These are phyloP conservation scores for Coregonus clupeaformis DNA, from an alignment of 2,113 vertebrate species.

Conservation along the genomic window DNA sequence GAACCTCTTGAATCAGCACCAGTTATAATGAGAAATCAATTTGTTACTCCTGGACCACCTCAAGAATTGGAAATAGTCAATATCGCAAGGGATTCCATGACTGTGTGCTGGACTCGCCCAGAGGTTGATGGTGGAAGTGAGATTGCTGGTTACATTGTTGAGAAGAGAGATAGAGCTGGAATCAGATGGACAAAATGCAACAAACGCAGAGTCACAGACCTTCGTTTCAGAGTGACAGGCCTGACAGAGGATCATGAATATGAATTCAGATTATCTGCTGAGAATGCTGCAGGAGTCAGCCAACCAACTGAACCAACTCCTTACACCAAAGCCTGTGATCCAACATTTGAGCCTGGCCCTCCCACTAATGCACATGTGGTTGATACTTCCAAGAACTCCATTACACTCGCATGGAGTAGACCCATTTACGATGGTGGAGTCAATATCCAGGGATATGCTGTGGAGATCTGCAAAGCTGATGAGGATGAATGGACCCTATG, in stretches of 20 bases:
- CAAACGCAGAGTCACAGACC: constrained; percentile 92
- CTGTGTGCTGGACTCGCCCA: constrained; percentile 93
- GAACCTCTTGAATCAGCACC: constrained; percentile 92
- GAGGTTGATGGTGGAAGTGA: constrained; percentile 91
- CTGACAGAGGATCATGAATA: constrained; percentile 97
- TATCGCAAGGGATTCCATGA: constrained; percentile 96
- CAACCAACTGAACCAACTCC: constrained; percentile 83
- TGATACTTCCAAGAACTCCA: constrained; percentile 85
- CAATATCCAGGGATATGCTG: constrained; percentile 90
- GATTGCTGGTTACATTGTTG: constrained; percentile 90
- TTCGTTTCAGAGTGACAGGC: constrained; percentile 92
- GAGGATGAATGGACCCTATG: constrained; percentile 94
- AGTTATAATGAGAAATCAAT: constrained; percentile 95
- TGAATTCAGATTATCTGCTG: constrained; percentile 94
- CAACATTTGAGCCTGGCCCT: constrained; percentile 91
- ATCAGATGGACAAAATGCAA: constrained; percentile 97
- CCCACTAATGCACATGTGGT: constrained; percentile 86
- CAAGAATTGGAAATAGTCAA: constrained; percentile 89
- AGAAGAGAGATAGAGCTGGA: constrained; percentile 94
- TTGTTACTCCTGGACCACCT: constrained; percentile 88
- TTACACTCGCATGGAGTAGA: constrained; percentile 87
- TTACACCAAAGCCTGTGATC: constrained; percentile 93
- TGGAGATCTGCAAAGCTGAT: constrained; percentile 94
- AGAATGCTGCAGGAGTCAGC: constrained; percentile 93
- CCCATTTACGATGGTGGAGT: constrained; percentile 97